A percentile compares a stretch with the other conserved stretches of the same genome.
phyloP scores from a whole-genome alignment of 2,113 vertebrate species.

The Phaethon lepturus region DNA sequence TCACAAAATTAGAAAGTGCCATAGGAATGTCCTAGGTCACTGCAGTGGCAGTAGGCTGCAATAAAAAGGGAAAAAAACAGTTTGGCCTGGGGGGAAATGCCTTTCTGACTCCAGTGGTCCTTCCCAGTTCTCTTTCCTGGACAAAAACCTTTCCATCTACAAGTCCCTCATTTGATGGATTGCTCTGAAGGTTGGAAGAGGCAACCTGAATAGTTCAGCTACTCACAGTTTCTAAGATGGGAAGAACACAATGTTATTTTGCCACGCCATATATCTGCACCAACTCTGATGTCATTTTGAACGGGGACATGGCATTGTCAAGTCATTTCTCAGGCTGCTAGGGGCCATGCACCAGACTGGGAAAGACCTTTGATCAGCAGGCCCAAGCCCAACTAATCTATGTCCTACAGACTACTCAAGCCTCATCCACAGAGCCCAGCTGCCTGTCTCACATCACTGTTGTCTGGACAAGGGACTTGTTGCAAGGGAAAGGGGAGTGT shows the following conservation, averaged over 20 bases:
- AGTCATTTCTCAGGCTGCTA: background rate
- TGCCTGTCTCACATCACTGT: background rate
- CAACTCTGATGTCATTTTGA: background rate
- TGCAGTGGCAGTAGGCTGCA: background rate
- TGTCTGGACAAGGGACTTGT: background rate
- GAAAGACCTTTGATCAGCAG: background rate
- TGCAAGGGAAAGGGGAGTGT: background rate
- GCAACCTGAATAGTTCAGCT: background rate
- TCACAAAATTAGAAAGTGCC: background rate
- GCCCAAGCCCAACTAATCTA: background rate
- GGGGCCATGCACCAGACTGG: background rate
- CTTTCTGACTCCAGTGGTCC: background rate
- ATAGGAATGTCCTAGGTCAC: background rate
- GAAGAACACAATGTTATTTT: background rate
- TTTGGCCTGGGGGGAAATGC: background rate
- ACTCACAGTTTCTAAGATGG: background rate
- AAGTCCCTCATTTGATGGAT: background rate
- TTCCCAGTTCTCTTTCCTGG: background rate
- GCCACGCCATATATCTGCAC: rapidly evolving
- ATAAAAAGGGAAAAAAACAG: background rate
- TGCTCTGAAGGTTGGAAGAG: background rate
- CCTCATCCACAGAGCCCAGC: background rate
- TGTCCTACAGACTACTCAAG: background rate
- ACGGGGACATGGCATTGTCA: no score
- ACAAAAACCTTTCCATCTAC: background rate